Evolutionary conservation across 2,797 vertebrate genomes (phyloP).

Genomic region (Oreochromis grahami): DNA sequence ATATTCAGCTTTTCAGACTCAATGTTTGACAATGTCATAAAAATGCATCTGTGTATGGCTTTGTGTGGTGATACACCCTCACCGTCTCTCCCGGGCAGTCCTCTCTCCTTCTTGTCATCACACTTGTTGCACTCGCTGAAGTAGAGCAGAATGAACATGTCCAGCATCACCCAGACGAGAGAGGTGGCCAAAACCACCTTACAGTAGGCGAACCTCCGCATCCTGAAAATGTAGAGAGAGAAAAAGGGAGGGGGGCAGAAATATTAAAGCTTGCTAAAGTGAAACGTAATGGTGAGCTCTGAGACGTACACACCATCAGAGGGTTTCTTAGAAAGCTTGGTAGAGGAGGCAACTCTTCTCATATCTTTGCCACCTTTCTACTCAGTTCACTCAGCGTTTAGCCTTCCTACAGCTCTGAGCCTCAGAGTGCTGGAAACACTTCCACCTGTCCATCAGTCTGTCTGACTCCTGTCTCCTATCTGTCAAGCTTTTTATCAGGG

Average conservation of each 20-base stretch:
- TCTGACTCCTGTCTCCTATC: conserved; percentile 20
- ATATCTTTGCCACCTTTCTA: neutral
- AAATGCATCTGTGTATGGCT: neutral
- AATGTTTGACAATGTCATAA: neutral
- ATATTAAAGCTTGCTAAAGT: neutral
- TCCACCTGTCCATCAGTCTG: conserved; percentile 1
- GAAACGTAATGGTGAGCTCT: neutral
- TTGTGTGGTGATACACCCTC: conserved; percentile 47
- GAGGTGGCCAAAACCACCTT: conserved; percentile 99
- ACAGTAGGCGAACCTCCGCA: conserved; percentile 86
- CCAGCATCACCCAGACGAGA: conserved; percentile 98
- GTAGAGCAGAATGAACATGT: conserved; percentile 94
- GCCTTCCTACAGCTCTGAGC: neutral
- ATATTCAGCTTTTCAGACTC: neutral
- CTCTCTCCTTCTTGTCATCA: conserved; percentile 91
- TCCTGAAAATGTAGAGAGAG: conserved; percentile 73
- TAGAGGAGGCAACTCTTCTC: neutral
- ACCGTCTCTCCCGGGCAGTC: conserved; percentile 90
- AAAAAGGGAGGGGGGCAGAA: neutral
- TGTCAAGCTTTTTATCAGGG: conserved; percentile 29
- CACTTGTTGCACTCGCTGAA: conserved; percentile 95
- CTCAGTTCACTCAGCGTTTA: neutral
- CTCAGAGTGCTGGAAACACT: neutral
- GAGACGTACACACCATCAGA: conserved; percentile 1
- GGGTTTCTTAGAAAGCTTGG: conserved; percentile 4